These are phyloP conservation scores for Anastrepha obliqua DNA, from an alignment of 1,140 invertebrate species.

Conservation along the genomic window DNA sequence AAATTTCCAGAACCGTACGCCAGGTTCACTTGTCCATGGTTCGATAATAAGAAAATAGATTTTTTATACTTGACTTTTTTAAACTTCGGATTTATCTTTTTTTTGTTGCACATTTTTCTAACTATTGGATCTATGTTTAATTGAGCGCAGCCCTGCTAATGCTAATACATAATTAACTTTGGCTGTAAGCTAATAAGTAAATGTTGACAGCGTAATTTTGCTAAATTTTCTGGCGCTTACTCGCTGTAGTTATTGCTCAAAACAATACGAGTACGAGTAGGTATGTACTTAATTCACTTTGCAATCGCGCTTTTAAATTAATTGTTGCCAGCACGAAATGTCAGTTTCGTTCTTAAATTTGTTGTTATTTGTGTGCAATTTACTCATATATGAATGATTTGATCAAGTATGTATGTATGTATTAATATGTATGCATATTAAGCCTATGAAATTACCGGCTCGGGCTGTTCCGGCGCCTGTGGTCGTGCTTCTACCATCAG, in stretches of 20 bases:
- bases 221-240: slow-evolving; percentile 4
- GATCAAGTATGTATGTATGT: no score
- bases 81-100: not conserved
- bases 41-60: no score
- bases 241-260: not conserved
- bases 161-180: slow-evolving; percentile 29
- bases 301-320: slow-evolving; percentile 24
- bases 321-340: not conserved
- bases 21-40: no score
- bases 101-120: not conserved
- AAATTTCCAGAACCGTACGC: no score
- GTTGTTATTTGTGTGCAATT: no score
- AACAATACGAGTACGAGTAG: not conserved
- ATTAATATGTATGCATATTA: no score
- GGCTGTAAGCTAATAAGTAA: not conserved
- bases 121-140: not conserved
- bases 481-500: slow-evolving; percentile 58
- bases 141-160: not conserved
- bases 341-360: not conserved
- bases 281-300: slow-evolving; percentile 11
- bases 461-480: slow-evolving; percentile 60
- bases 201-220: slow-evolving; percentile 42
- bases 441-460: slow-evolving; percentile 58
- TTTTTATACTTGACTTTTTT: not conserved
- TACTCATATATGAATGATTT: no score